Percentiles rank a stretch among this genome's conserved stretches.
phyloP scores from a whole-genome alignment of 2,888 invertebrate species.

The Drosophila seclusa region DNA sequence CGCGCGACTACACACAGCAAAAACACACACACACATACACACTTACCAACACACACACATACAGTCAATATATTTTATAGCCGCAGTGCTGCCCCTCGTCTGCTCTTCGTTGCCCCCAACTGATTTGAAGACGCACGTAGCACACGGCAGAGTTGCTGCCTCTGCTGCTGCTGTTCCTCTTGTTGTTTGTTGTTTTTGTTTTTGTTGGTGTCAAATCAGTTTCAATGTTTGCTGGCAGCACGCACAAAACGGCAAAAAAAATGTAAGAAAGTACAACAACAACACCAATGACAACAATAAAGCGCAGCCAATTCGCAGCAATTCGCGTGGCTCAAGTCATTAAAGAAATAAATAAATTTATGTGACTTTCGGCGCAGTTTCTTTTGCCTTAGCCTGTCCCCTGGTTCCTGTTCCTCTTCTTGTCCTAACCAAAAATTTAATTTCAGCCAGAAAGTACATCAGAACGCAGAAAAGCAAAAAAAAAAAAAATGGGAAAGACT shows the following conservation, averaged over 20 bases:
- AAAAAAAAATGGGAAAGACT: constrained; percentile 13
- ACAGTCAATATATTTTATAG: constrained; percentile 78
- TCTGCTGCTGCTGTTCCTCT: constrained; percentile 15
- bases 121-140: constrained; percentile 70
- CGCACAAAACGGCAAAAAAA: constrained; percentile 39
- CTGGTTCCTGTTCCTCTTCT: constrained; percentile 6
- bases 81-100: constrained; percentile 43
- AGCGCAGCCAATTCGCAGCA: constrained; percentile 67
- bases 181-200: constrained; percentile 17
- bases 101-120: constrained; percentile 14
- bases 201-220: constrained; percentile 75
- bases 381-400: constrained; percentile 36
- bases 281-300: constrained; percentile 32
- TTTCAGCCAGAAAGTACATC: constrained; percentile 36
- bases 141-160: constrained; percentile 56
- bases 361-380: constrained; percentile 75
- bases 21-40: constrained; percentile 15
- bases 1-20: constrained; percentile 63
- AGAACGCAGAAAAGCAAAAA: constrained; percentile 6
- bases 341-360: constrained; percentile 83
- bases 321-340: constrained; percentile 79
- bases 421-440: constrained; percentile 57
- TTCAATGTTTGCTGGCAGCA: constrained; percentile 72
- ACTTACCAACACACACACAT: constrained; percentile 36
- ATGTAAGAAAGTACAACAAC: constrained; percentile 26